Base-by-base conservation (phyloP, 2,888 invertebrate species). In the Trichogramma evanescens region DNA sequence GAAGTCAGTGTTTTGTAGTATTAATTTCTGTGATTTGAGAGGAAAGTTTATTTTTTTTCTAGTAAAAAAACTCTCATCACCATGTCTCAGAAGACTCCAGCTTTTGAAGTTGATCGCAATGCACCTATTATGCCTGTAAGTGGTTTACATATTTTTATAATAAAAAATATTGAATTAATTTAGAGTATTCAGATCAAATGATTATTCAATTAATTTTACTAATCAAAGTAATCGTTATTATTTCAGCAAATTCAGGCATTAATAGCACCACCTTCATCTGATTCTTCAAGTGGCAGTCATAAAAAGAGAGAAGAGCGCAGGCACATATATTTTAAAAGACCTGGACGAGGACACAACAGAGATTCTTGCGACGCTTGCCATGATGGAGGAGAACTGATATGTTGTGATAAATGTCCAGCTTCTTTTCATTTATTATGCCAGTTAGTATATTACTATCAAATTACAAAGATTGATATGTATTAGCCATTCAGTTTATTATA, bases 341-440 rank as follows among this genome's bases (percentile, higher is more conserved):
- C 91, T 65, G 92, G 91, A n/a, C 87, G 89, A 71, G 91, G 91
- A 6, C 92, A 91, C 73, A 95, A 95, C 79, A 92, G 90, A 74
- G 95, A 96, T 74, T 88, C 88, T 66, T 97, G 97, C 75, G 95
- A 95, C 80, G 91, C 93, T 58, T 97, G 97, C 76, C 86, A 89
- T 57, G 96, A 96, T 81, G 95, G 95, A 43, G 96, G 97, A 3
- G 94, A 95, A 78, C 81, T 98, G 45, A 87, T 98, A 61, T 96
- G 95, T 78, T 98, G 97, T 77, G 96, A 97, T 78, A 88, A 89
- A 65, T 98, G 97, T 72, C 95, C 95, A 1, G 93, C 94, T 42
- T 94, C 95, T 65, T 98, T 97, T 80, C 97, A 98, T 81, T 83
- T 95, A 62, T 87, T 90, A 69, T 98, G 97, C 86, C 94, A 96